Conservation (phyloP, 2,888 invertebrate genomes). For the Cinara cedri region DNA sequence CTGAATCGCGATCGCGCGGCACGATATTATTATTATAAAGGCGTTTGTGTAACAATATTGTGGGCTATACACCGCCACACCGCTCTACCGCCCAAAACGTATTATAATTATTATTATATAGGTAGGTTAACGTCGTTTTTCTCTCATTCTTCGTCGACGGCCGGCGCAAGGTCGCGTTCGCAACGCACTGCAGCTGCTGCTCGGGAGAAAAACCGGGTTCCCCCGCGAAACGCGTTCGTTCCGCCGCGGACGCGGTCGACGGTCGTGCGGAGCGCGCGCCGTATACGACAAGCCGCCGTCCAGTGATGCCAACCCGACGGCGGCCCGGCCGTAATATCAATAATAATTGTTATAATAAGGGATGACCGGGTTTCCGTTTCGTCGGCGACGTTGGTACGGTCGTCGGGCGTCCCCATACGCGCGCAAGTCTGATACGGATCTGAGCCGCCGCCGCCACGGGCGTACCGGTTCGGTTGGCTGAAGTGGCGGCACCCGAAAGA, state of each 20-base stretch:
- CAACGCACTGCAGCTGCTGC: background rate
- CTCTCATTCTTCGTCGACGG: background rate
- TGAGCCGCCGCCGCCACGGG: background rate
- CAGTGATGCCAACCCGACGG: slow-evolving; percentile 39
- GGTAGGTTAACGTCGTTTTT: background rate
- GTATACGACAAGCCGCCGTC: too few species aligned
- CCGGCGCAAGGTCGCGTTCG: slow-evolving; percentile 16
- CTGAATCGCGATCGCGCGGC: background rate
- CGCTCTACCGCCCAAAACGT: slow-evolving; percentile 14
- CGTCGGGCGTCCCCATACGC: background rate
- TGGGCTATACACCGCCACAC: background rate
- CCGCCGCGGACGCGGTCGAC: background rate
- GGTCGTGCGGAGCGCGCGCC: background rate
- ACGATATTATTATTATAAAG: too few species aligned
- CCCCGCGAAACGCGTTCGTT: background rate
- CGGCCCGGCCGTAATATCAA: background rate
- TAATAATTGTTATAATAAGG: too few species aligned
- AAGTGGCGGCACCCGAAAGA: background rate
- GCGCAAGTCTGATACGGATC: too few species aligned
- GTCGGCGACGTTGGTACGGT: slow-evolving; percentile 20
- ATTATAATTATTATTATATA: slow-evolving; percentile 4
- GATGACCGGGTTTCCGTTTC: background rate
- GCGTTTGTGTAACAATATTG: background rate
- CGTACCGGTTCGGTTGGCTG: slow-evolving; percentile 41
- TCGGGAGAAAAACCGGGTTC: slow-evolving; percentile 5